A percentile compares a stretch with the other conserved stretches of the same genome.
Conservation (phyloP, 64 coral and sea anemone genomes). For the Stylophora pistillata region DNA sequence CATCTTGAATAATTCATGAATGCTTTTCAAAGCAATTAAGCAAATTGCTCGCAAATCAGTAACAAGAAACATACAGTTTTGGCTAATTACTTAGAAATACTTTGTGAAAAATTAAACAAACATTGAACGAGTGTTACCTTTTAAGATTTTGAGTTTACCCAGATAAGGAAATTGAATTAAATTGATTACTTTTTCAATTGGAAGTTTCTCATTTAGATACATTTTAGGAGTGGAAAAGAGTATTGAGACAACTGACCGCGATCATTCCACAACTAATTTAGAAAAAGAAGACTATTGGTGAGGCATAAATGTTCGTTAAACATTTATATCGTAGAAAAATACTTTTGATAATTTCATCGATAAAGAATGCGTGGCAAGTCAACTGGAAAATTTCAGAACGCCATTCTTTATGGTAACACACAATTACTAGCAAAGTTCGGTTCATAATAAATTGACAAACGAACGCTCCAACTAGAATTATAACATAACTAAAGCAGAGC, state of each 20-base stretch:
- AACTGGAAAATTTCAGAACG: no score
- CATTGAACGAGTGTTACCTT: not conserved
- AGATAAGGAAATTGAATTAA: not conserved
- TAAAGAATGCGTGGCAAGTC: no score
- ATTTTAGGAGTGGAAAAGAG: not conserved
- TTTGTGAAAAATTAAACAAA: slow-evolving; percentile 1
- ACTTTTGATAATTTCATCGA: no score
- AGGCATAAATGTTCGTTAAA: no score
- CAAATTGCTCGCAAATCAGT: not conserved
- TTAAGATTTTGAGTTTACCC: not conserved
- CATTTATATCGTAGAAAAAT: no score
- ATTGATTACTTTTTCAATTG: not conserved
- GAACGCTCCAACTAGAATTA: no score
- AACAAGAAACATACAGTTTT: not conserved
- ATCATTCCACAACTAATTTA: not conserved
- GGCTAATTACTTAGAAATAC: not conserved
- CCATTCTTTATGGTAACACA: no score
- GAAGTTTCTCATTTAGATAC: not conserved
- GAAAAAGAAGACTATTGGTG: no score
- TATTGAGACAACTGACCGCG: not conserved
- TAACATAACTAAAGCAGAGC: no score
- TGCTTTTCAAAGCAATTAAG: not conserved
- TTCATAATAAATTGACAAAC: no score
- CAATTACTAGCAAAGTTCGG: no score
- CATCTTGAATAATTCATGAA: not conserved